Conservation (phyloP, 1,140 invertebrate genomes). For the Lordiphosa clarofinis region DNA sequence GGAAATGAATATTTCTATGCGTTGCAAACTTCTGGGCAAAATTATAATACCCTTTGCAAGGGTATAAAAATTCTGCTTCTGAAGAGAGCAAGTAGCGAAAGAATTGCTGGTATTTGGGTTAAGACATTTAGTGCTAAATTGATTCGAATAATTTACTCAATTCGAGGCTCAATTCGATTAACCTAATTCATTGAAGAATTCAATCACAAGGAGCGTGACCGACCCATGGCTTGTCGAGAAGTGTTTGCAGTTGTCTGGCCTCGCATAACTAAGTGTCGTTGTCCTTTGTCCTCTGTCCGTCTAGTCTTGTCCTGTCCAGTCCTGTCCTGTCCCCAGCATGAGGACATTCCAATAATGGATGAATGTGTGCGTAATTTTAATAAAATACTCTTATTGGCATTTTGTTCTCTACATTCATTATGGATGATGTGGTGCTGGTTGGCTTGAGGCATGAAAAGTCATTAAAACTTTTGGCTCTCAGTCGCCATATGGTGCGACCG, state of each 20-base stretch:
- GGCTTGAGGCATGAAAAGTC: slow-evolving; percentile 59
- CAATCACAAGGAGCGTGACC: too few species aligned
- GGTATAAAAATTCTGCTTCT: too few species aligned
- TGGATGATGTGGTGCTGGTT: slow-evolving; percentile 23
- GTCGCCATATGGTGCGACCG: slow-evolving; percentile 9
- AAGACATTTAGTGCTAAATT: background rate
- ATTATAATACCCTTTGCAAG: too few species aligned
- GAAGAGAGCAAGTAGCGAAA: too few species aligned
- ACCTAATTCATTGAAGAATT: too few species aligned
- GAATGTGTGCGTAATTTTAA: slow-evolving; percentile 75
- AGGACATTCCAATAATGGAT: slow-evolving; percentile 75
- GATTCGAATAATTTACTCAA: too few species aligned
- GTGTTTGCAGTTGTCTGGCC: background rate
- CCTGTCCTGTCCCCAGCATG: slow-evolving; percentile 13
- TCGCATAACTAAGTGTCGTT: slow-evolving; percentile 14
- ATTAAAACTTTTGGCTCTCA: slow-evolving; percentile 65
- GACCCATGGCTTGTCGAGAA: too few species aligned
- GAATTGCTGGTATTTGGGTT: too few species aligned
- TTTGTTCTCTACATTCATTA: slow-evolving; percentile 53
- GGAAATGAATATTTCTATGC: too few species aligned
- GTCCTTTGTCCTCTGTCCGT: slow-evolving; percentile 6
- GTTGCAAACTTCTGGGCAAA: too few species aligned
- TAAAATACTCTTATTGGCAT: slow-evolving; percentile 76
- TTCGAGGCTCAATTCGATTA: too few species aligned
- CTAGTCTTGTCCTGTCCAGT: slow-evolving; percentile 9